phyloP scores from a whole-genome alignment of 2,113 vertebrate species.

The Aegithalos caudatus region DNA sequence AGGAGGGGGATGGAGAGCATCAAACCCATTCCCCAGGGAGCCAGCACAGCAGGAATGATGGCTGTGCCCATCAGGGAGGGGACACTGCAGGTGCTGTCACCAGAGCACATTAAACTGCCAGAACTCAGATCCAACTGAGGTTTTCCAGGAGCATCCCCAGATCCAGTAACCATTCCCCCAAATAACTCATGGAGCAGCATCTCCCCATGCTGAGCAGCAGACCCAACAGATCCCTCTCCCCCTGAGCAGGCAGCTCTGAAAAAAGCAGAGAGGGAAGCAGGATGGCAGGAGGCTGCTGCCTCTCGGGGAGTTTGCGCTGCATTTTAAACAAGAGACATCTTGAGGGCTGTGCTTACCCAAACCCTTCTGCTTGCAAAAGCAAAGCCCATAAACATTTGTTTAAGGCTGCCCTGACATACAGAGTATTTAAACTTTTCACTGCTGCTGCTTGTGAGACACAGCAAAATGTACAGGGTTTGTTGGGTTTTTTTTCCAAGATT shows the following conservation, averaged over 20 bases:
- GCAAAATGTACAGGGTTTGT: conserved; percentile 11
- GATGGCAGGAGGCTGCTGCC: conserved; percentile 41
- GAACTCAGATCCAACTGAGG: neutral
- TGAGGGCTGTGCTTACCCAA: conserved; percentile 43
- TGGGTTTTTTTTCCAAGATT: neutral
- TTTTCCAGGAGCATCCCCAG: neutral
- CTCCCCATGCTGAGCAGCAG: neutral
- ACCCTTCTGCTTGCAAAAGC: conserved; percentile 27
- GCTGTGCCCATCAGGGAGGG: neutral
- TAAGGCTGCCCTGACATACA: conserved; percentile 55
- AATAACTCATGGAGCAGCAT: neutral
- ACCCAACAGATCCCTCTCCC: conserved; percentile 14
- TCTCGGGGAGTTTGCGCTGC: conserved; percentile 37
- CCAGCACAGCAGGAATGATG: rapidly evolving
- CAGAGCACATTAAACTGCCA: too few species aligned
- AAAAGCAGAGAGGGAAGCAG: neutral
- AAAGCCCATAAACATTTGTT: conserved; percentile 67
- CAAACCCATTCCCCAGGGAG: neutral
- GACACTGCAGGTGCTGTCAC: neutral
- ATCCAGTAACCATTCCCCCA: neutral
- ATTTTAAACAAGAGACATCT: conserved; percentile 59
- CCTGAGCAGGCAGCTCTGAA: neutral
- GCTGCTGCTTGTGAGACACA: conserved; percentile 19
- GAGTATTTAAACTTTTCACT: conserved; percentile 28
- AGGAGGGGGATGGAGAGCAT: neutral